phyloP scores from a whole-genome alignment of 2,888 invertebrate genomes.

The Synanthedon vespiformis region DNA sequence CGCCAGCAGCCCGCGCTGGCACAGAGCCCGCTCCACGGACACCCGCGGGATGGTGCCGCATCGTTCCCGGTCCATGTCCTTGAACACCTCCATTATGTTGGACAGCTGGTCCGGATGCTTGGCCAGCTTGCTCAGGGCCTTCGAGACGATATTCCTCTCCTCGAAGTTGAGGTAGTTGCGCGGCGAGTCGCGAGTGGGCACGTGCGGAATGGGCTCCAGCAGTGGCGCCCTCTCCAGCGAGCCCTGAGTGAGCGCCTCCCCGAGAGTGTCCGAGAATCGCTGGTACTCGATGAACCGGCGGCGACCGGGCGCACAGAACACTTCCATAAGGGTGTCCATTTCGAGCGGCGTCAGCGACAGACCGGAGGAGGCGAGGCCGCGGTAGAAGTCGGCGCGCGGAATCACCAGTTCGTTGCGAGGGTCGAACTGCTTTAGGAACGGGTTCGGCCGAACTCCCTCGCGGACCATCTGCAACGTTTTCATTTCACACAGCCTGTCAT shows the following conservation, averaged over 20 bases:
- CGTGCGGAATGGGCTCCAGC: slow-evolving; percentile 76
- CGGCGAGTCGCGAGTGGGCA: slow-evolving; percentile 75
- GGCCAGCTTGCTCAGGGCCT: slow-evolving; percentile 77
- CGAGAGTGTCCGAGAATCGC: slow-evolving; percentile 75
- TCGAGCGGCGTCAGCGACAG: slow-evolving; percentile 76
- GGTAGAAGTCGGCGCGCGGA: slow-evolving; percentile 75
- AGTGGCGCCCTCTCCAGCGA: slow-evolving; percentile 77
- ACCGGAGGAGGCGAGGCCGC: slow-evolving; percentile 76
- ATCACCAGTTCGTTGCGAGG: slow-evolving; percentile 73
- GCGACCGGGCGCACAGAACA: slow-evolving; percentile 76
- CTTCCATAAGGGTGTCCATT: slow-evolving; percentile 77
- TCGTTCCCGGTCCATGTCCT: slow-evolving; percentile 76
- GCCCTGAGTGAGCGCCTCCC: slow-evolving; percentile 76
- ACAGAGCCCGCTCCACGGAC: slow-evolving; percentile 75
- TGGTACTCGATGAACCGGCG: slow-evolving; percentile 74
- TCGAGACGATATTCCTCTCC: slow-evolving; percentile 73
- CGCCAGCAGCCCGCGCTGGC: slow-evolving; percentile 73
- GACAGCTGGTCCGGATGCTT: slow-evolving; percentile 75
- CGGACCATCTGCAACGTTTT: slow-evolving; percentile 66
- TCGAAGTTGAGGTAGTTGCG: slow-evolving; percentile 78
- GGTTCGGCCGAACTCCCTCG: slow-evolving; percentile 74
- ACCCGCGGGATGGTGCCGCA: slow-evolving; percentile 76
- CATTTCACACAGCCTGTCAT: too few relatives aligned
- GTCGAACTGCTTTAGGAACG: slow-evolving; percentile 78
- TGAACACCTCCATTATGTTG: slow-evolving; percentile 77